Percentiles rank a stretch among this genome's conserved stretches.
These are phyloP conservation scores for Plebejus melissa DNA, from an alignment of 2,888 invertebrate species.

Conservation along the genomic window DNA sequence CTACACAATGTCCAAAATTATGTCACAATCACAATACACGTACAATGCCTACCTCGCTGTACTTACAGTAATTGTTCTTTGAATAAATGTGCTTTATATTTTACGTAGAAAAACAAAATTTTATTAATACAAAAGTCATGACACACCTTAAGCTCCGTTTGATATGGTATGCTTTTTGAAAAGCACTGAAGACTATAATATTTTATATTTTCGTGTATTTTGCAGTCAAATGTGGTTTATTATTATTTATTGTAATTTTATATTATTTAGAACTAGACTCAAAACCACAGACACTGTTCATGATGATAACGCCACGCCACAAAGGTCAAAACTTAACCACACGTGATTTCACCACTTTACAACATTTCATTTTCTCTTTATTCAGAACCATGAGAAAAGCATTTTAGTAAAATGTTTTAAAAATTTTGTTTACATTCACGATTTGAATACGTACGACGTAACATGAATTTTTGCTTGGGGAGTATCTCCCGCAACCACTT, in stretches of 20 bases:
- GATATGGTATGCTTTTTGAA: too few species aligned
- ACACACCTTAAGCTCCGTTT: too few species aligned
- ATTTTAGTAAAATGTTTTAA: not conserved
- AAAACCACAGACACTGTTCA: not conserved
- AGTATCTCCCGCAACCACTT: conserved; percentile 17
- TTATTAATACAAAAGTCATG: too few species aligned
- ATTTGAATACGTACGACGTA: conserved; percentile 8
- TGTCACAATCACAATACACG: not conserved
- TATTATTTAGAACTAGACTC: too few species aligned
- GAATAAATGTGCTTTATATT: too few species aligned
- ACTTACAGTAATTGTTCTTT: too few species aligned
- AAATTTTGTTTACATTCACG: not conserved
- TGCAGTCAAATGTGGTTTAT: too few species aligned
- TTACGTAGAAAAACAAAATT: too few species aligned
- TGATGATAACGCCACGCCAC: not conserved
- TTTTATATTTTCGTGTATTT: too few species aligned
- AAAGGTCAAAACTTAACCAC: not conserved
- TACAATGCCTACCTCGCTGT: not conserved
- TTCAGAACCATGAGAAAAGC: not conserved
- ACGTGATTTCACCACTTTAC: not conserved
- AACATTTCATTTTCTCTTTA: conserved; percentile 2
- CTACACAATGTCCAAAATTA: not conserved
- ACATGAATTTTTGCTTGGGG: conserved; percentile 19
- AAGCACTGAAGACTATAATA: too few species aligned
- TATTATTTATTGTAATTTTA: too few species aligned